phyloP scores from a whole-genome alignment of 2,113 vertebrate species.

The Burhinus oedicnemus region DNA sequence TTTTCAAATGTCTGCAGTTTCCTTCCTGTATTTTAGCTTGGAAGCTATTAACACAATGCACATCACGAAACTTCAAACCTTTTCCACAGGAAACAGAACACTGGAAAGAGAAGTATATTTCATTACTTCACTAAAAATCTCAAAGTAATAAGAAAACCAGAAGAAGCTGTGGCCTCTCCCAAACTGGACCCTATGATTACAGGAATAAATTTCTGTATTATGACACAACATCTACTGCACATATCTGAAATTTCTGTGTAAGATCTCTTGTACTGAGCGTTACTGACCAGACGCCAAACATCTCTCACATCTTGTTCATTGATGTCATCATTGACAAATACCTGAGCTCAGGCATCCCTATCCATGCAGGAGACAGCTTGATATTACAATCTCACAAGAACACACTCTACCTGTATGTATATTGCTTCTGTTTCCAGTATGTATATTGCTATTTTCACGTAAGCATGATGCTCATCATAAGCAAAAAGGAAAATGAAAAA shows the following conservation, averaged over 20 bases:
- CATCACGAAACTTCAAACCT: conserved; percentile 86
- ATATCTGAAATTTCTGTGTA: not conserved
- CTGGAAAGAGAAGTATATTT: conserved; percentile 70
- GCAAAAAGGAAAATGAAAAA: not conserved
- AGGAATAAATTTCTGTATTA: not conserved
- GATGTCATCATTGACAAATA: not conserved
- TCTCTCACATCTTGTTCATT: not conserved
- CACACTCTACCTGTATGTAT: not conserved
- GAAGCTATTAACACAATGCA: conserved; percentile 81
- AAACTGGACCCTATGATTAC: not conserved
- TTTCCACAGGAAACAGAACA: conserved; percentile 94
- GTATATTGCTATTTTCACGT: not conserved
- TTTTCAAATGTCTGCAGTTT: conserved; percentile 81
- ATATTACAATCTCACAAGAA: not conserved
- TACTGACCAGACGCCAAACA: not conserved
- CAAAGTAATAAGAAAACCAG: not conserved
- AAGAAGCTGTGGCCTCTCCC: not conserved
- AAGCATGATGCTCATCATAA: not conserved
- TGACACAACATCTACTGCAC: not conserved
- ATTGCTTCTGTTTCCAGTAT: not conserved
- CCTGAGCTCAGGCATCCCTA: not conserved
- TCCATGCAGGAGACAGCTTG: not conserved
- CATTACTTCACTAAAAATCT: not conserved
- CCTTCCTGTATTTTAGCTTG: conserved; percentile 79
- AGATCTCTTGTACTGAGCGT: not conserved